Evolutionary conservation across 2,113 vertebrate genomes (phyloP), one percentile per base, ranked within the genome.

Genomic region (Rhagologus leucostigma): DNA sequence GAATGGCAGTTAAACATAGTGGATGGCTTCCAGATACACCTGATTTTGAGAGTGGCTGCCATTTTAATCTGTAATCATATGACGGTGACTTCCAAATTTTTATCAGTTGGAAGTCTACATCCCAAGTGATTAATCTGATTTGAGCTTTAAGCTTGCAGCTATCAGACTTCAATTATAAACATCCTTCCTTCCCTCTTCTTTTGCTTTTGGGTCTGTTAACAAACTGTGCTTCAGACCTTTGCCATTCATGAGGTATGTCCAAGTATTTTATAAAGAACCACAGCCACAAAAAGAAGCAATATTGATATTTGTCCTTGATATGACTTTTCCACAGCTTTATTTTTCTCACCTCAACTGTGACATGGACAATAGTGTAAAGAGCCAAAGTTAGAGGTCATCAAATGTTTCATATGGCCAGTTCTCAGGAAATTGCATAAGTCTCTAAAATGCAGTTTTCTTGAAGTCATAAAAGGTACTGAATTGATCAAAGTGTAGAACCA

Each of bases 401-500:
- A 20, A 55, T 64, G 50, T 94, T 96, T 91, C 14, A 35, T 62
- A 21, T 52, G n/a, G 33, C 23, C 18, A 42, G 33, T 89, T 92
- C 62, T 76, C 46, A 46, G 60, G 65, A 90, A 88, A 76, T 44
- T 69, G 71, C 76, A 5, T 84, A 87, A 49, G 49, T 90, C 49
- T 93, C 70, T 69, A 80, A 84, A 83, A 70, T 47, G 29, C 41
- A 70, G n/a, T 84, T 94, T 96, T 94, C 62, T 84, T 77, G 44
- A 90, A 96, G 65, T 75, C 68, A 83, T 89, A 53, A 92, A 96
- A 96, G 78, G 62, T 89, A 82, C 23, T 55, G 68, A 87, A 70
- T 70, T 93, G 86, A 93, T 97, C 97, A 96, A 97, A 97, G 94
- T 75, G 24, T 82, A 74, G 50, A 96, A 75, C 37, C 89, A 94